These are phyloP conservation scores for Hemichromis elongatus DNA, from an alignment of 2,113 vertebrate species.

Conservation along the genomic window DNA sequence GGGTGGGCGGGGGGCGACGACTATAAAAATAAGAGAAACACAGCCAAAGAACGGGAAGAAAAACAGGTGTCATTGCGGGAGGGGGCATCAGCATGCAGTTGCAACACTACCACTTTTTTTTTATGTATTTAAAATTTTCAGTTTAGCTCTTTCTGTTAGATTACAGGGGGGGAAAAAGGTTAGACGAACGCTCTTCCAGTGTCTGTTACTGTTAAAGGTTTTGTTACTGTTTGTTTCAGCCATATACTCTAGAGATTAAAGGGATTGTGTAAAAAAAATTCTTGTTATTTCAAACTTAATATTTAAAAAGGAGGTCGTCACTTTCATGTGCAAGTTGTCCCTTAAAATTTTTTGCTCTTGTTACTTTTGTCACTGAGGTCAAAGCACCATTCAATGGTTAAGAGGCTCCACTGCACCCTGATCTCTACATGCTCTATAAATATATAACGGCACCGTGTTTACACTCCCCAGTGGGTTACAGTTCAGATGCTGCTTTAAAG, in stretches of 20 bases:
- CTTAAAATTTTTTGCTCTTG: conserved; percentile 23
- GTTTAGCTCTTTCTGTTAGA: not conserved
- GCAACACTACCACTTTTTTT: not conserved
- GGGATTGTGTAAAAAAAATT: conserved; percentile 49
- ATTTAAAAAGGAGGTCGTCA: not conserved
- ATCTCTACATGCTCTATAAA: conserved; percentile 51
- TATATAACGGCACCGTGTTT: not conserved
- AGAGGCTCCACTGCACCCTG: not conserved
- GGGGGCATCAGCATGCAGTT: not conserved
- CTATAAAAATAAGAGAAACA: not conserved
- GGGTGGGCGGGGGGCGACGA: too few relatives aligned
- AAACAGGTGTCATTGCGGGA: not conserved
- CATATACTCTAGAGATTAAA: conserved; percentile 61
- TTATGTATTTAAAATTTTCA: not conserved
- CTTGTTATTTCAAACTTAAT: not conserved
- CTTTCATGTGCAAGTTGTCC: not conserved
- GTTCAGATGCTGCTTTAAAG: not conserved
- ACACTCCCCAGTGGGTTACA: not conserved
- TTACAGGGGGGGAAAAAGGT: not conserved
- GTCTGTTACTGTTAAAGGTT: not conserved
- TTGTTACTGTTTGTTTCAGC: conserved; percentile 2
- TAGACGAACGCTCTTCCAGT: not conserved
- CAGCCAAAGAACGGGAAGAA: not conserved
- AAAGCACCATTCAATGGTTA: not conserved
- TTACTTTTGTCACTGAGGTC: not conserved